A percentile compares a stretch with the other conserved stretches of the same genome.
phyloP scores from a whole-genome alignment of 2,113 vertebrate genomes.

The Cyphomyrus plagiostoma region DNA sequence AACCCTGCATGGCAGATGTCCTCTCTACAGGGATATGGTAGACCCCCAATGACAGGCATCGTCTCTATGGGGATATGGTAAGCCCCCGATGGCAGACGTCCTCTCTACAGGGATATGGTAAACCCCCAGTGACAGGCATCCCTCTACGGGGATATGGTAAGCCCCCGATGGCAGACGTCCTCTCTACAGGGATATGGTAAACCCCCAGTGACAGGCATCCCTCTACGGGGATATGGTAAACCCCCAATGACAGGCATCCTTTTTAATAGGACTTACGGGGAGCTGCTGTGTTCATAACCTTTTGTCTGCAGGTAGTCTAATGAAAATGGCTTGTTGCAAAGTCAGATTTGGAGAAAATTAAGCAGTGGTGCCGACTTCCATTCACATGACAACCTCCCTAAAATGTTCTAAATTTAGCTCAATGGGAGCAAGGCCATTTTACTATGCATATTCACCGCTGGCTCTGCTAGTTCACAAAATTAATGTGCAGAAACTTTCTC shows the following conservation, averaged over 20 bases:
- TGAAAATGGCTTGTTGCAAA: conserved; percentile 50
- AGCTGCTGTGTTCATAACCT: too few relatives aligned
- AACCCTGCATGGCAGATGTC: neutral
- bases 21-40: neutral
- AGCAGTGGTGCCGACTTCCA: neutral
- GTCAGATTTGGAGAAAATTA: conserved; percentile 11
- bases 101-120: neutral
- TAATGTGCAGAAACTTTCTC: neutral
- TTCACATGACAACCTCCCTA: neutral
- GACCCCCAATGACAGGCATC: neutral
- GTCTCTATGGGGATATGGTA: neutral
- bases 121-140: neutral
- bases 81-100: neutral
- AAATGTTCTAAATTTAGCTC: neutral
- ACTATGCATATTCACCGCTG: neutral
- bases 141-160: too few relatives aligned
- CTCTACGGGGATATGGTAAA: neutral
- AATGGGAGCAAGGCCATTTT: neutral
- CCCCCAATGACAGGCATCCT: neutral
- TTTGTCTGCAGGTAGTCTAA: too few relatives aligned
- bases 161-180: too few relatives aligned
- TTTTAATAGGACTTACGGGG: neutral
- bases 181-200: too few relatives aligned
- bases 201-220: too few relatives aligned
- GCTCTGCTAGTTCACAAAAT: neutral